These are phyloP conservation scores for Bombylius major DNA, from an alignment of 2,888 invertebrate species.

Conservation along the genomic window DNA sequence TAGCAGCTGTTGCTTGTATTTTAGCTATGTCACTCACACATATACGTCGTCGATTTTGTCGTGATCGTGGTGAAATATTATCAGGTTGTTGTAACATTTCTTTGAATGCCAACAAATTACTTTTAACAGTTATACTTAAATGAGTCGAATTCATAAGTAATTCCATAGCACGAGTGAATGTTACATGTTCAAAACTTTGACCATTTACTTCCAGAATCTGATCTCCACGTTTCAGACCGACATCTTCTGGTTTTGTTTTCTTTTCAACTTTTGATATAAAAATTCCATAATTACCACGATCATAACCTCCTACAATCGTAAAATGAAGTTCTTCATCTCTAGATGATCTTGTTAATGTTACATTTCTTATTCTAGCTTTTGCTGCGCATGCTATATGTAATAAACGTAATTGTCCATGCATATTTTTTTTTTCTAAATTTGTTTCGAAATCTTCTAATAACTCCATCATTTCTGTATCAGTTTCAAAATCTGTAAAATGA, in stretches of 20 bases:
- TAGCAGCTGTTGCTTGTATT: constrained; percentile 41
- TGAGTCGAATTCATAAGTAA: constrained; percentile 89
- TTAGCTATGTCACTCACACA: constrained; percentile 50
- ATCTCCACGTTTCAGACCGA: constrained; percentile 92
- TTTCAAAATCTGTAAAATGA: constrained; percentile 96
- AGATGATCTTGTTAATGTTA: constrained; percentile 82
- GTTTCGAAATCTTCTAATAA: constrained; percentile 87
- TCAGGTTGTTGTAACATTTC: constrained; percentile 59
- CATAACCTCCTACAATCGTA: constrained; percentile 86
- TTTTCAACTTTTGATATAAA: constrained; percentile 92
- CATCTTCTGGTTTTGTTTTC: constrained; percentile 87
- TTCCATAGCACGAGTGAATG: constrained; percentile 82
- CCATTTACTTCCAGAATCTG: constrained; percentile 97
- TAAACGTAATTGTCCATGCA: constrained; percentile 69
- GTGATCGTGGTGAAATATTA: constrained; percentile 57
- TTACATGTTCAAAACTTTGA: constrained; percentile 89
- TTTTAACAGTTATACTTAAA: constrained; percentile 90
- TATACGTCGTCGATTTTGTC: constrained; percentile 29
- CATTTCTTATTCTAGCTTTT: constrained; percentile 83
- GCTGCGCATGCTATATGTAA: constrained; percentile 95
- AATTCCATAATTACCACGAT: constrained; percentile 80
- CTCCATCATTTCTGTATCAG: constrained; percentile 91
- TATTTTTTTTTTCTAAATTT: constrained; percentile 68
- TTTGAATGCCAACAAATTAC: constrained; percentile 81
- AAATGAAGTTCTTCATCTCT: constrained; percentile 91